Base-by-base conservation (phyloP, 2,888 invertebrate genomes). In the Drosophila lutescens region DNA sequence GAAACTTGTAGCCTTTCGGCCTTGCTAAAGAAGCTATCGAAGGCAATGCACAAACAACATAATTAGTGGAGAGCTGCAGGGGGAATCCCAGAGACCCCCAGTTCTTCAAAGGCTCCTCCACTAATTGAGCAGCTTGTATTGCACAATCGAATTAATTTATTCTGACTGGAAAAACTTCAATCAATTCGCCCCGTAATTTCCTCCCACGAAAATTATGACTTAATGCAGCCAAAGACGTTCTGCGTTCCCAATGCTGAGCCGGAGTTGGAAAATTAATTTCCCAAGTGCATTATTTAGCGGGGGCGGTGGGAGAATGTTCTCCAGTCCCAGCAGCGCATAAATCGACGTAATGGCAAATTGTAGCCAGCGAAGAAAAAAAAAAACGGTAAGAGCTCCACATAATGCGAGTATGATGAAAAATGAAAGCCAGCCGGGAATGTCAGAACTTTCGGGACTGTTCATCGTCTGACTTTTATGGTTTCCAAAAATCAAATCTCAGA, bases 1-100 rank as follows among this genome's bases (percentile, higher is more conserved):
- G 63, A 85, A 76, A 62, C 85, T 85, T 85, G 87, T 85, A 80
- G 79, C 70, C 76, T 65, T 68, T 79, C 61, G 70, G 76, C 68
- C 68, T 66, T 46, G 58, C 44, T 57, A 41, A 56, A 56, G 57
- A 40, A 46, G 57, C 56, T 54, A 60, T 61, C 56, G 57, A 46
- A 56, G 51, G 44, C 56, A 54, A 41, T 74, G 71, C 78, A 67
- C 73, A 69, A 68, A 72, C 76, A 80, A 79, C 76, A 79, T 55
- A 86, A 80, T 80, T 83, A 83, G 83, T 65, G 47, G 20, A 49
- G 62, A 54, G 58, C 49, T 44, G 32, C 32, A 23, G 55, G 41
- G 65, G 20, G 30, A 17, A 12, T 34, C n/a, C 20, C 20, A 15
- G 30, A 30, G 17, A 20, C n/a, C 13, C 10, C 34, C 36, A 20